Conservation (phyloP, 2,113 vertebrate species). For the Spermophilus dauricus region DNA sequence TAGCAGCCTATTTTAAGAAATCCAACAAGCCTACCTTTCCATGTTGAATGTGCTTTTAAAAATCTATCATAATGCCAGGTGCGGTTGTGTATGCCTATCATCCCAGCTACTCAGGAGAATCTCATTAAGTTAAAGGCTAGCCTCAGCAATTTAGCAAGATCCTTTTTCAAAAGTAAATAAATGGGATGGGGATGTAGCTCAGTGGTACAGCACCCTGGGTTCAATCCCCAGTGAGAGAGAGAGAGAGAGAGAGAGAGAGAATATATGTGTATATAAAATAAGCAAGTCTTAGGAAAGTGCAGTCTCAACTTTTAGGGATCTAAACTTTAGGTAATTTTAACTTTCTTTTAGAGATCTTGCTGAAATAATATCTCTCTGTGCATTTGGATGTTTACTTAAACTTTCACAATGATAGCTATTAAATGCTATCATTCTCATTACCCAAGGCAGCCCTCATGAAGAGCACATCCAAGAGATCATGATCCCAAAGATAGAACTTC, state of each 20-base stretch:
- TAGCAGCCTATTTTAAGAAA: constrained; percentile 29
- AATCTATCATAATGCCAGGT: background rate
- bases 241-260: too few species aligned
- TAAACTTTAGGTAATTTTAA: too few species aligned
- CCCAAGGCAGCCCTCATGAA: background rate
- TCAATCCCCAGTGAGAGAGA: too few species aligned
- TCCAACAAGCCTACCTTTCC: background rate
- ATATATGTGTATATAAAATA: background rate
- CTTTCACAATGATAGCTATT: background rate
- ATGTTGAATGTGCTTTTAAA: background rate
- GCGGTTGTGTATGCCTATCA: too few species aligned
- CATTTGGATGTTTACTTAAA: background rate
- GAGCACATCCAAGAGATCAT: background rate
- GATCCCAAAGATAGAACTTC: background rate
- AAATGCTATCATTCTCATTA: background rate
- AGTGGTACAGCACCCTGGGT: too few species aligned
- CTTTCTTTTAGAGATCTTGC: background rate
- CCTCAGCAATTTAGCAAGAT: too few species aligned
- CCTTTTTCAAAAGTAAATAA: too few species aligned
- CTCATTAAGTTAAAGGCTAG: too few species aligned
- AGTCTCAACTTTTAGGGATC: background rate
- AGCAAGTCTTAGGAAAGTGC: background rate
- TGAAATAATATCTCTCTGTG: background rate
- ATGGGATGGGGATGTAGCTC: too few species aligned
- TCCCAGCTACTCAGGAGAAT: too few species aligned